Conservation (phyloP, 2,888 invertebrate species). For the Dicyrtomina minuta region DNA sequence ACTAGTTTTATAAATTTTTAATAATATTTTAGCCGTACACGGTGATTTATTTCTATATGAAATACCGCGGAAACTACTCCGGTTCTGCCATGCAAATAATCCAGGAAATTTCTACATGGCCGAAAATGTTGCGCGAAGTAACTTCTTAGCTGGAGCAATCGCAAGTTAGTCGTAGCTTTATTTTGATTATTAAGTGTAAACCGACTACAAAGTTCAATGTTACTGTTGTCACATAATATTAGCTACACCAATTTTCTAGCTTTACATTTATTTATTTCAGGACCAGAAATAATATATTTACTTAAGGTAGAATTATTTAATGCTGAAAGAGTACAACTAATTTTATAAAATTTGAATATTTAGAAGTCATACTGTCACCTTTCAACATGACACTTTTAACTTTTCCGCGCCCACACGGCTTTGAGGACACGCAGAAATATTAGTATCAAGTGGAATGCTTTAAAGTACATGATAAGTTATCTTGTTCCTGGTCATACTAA, state of each 20-base stretch:
- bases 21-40: neutral
- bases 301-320: too few species aligned
- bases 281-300: too few species aligned
- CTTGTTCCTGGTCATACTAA: too few species aligned
- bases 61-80: neutral
- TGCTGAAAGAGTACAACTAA: too few species aligned
- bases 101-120: neutral
- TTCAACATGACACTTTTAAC: slow-evolving; percentile 1
- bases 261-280: too few species aligned
- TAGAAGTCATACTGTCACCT: neutral
- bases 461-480: too few species aligned
- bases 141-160: neutral
- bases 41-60: neutral
- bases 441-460: neutral
- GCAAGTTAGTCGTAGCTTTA: neutral
- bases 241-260: too few species aligned
- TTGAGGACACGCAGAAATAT: neutral
- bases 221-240: too few species aligned
- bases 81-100: neutral
- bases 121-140: neutral
- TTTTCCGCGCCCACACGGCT: neutral
- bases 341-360: too few species aligned
- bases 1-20: too few species aligned
- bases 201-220: too few species aligned
- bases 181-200: neutral